Conservation (phyloP, 1,140 invertebrate species). For the Drosophila burlai region DNA sequence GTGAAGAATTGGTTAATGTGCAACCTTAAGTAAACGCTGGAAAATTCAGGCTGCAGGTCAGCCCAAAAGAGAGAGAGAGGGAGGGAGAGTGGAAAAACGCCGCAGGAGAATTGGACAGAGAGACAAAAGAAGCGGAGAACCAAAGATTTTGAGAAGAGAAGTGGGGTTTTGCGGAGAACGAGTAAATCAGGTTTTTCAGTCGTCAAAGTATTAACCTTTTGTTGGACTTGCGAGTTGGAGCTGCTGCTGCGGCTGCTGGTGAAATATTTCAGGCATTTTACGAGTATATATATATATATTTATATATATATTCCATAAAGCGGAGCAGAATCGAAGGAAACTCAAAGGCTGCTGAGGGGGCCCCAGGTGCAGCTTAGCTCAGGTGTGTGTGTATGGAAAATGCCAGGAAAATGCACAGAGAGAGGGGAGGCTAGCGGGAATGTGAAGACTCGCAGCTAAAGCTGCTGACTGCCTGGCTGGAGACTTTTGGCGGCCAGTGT, state of each 20-base stretch:
- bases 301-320: constrained; percentile 33
- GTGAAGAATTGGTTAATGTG: constrained; percentile 18
- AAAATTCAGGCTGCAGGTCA: constrained; percentile 71
- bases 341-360: constrained; percentile 16
- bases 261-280: constrained; percentile 78
- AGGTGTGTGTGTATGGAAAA: constrained; percentile 22
- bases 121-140: constrained; percentile 1
- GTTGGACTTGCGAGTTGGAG: constrained; percentile 32
- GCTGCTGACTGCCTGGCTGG: neutral
- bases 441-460: neutral
- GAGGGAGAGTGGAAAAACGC: constrained; percentile 29
- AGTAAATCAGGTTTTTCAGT: constrained; percentile 79
- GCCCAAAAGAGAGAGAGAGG: constrained; percentile 14
- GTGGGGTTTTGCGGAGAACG: constrained; percentile 50
- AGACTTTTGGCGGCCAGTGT: constrained; percentile 60
- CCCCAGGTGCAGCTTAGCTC: constrained; percentile 22
- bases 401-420: constrained; percentile 10
- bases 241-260: constrained; percentile 31
- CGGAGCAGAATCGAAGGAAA: constrained; percentile 23
- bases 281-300: constrained; percentile 18
- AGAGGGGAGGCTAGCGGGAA: neutral
- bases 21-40: constrained; percentile 62
- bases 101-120: constrained; percentile 24
- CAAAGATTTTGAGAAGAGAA: neutral
- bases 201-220: constrained; percentile 81